phyloP scores from a whole-genome alignment of 2,113 vertebrate species.

The Sceloporus tristichus region DNA sequence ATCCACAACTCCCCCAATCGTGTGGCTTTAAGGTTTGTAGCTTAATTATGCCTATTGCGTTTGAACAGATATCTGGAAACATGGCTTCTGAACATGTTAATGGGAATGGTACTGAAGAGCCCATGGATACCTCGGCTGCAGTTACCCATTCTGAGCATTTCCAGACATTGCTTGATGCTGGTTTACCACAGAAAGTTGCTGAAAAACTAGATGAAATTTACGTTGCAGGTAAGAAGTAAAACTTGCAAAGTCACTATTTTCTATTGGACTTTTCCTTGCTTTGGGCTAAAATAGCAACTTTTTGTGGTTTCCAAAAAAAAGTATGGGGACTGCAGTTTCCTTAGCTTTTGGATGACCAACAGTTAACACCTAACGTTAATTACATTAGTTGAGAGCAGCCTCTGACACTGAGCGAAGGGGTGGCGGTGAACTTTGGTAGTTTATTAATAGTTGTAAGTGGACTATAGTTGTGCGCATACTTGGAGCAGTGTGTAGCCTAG shows the following conservation, averaged over 20 bases:
- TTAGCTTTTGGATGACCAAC: slow-evolving; percentile 54
- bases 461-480: slow-evolving; percentile 54
- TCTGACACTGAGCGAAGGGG: slow-evolving; percentile 54
- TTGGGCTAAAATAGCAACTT: slow-evolving; percentile 95
- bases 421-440: slow-evolving; percentile 64
- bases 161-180: slow-evolving; percentile 93
- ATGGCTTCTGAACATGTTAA: slow-evolving; percentile 98
- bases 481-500: slow-evolving; percentile 64
- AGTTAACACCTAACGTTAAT: background rate
- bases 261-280: slow-evolving; percentile 86
- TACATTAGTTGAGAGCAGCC: background rate
- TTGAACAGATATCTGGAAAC: slow-evolving; percentile 94
- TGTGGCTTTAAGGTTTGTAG: slow-evolving; percentile 72
- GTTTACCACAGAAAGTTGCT: slow-evolving; percentile 95
- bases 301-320: slow-evolving; percentile 96
- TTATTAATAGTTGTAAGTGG: slow-evolving; percentile 69
- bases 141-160: slow-evolving; percentile 94
- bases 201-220: slow-evolving; percentile 99
- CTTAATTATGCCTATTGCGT: slow-evolving; percentile 96
- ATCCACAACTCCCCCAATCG: slow-evolving; percentile 42
- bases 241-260: slow-evolving; percentile 82
- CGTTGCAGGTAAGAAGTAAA: slow-evolving; percentile 92
- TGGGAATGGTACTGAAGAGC: slow-evolving; percentile 97
- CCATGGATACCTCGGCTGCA: slow-evolving; percentile 93
- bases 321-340: slow-evolving; percentile 92